Conservation (phyloP, 2,888 invertebrate genomes). For the Drosophila eohydei region DNA sequence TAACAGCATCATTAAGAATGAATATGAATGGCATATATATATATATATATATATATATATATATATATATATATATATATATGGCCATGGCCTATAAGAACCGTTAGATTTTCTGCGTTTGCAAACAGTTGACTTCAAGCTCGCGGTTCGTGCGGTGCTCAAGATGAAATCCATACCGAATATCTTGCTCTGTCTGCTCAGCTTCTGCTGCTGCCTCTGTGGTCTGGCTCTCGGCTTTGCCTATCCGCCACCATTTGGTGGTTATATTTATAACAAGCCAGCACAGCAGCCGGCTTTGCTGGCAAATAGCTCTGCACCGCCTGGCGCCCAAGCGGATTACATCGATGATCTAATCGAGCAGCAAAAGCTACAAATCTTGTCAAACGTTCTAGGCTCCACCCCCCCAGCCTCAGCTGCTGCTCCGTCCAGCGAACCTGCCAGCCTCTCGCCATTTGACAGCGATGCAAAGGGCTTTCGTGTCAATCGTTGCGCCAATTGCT, state of each 20-base stretch:
- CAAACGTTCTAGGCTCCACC: slow-evolving; percentile 58
- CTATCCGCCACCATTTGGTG: slow-evolving; percentile 52
- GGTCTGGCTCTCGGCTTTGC: slow-evolving; percentile 22
- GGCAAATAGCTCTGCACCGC: slow-evolving; percentile 17
- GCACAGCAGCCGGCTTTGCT: slow-evolving; percentile 35
- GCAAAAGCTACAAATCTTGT: slow-evolving; percentile 82
- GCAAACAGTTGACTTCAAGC: slow-evolving; percentile 63
- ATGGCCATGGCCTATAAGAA: slow-evolving; percentile 73
- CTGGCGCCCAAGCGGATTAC: slow-evolving; percentile 75
- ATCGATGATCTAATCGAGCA: slow-evolving; percentile 81
- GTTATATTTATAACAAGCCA: slow-evolving; percentile 65
- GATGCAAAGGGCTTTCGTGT: slow-evolving; percentile 64
- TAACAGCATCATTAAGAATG: slow-evolving; percentile 49
- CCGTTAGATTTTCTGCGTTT: slow-evolving; percentile 52
- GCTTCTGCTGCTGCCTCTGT: slow-evolving; percentile 24
- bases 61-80: slow-evolving; percentile 18
- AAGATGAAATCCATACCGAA: slow-evolving; percentile 50
- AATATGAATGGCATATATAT: slow-evolving; percentile 22
- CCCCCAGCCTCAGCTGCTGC: not conserved
- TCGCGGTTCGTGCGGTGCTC: slow-evolving; percentile 63
- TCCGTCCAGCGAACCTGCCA: slow-evolving; percentile 6
- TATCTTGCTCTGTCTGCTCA: slow-evolving; percentile 28
- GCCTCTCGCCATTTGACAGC: slow-evolving; percentile 35
- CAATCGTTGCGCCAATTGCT: slow-evolving; percentile 81
- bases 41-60: slow-evolving; percentile 13